phyloP scores from a whole-genome alignment of 2,888 invertebrate species.

The Rugalucina vietnamica region DNA sequence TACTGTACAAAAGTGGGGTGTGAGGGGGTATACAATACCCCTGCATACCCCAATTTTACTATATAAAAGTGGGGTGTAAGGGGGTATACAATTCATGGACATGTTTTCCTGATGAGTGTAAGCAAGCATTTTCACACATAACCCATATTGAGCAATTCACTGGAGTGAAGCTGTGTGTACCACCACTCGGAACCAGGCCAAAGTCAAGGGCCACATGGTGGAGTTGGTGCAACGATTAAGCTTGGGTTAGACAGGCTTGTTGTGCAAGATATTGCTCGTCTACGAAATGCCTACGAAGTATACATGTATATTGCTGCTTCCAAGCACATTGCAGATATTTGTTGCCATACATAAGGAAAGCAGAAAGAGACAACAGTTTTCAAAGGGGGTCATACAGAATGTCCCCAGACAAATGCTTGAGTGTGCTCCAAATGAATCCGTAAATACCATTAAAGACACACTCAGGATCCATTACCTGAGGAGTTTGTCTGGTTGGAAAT shows the following conservation, averaged over 20 bases:
- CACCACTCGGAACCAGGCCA: constrained; percentile 22
- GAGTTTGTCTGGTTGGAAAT: neutral
- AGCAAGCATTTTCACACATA: constrained; percentile 22
- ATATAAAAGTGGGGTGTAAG: no score
- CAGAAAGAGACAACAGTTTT: neutral
- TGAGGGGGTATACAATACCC: no score
- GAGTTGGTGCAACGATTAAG: constrained; percentile 5
- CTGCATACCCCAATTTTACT: no score
- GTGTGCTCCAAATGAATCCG: neutral
- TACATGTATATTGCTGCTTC: neutral
- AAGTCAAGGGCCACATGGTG: constrained; percentile 17
- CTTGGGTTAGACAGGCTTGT: constrained; percentile 15
- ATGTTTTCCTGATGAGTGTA: no score
- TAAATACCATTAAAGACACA: neutral
- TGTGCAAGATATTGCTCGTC: neutral
- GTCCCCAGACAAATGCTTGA: neutral
- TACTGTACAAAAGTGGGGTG: no score
- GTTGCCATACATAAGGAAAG: neutral
- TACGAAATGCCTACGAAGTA: constrained; percentile 1
- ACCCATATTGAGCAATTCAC: neutral
- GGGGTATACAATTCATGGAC: no score
- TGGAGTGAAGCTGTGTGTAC: constrained; percentile 1
- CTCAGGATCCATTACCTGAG: neutral
- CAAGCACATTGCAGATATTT: no score
- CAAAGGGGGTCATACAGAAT: neutral